Percentiles rank a stretch among this genome's conserved stretches.
Evolutionary conservation across 2,888 invertebrate species (phyloP).

Genomic region (Isoperla grammatica): DNA sequence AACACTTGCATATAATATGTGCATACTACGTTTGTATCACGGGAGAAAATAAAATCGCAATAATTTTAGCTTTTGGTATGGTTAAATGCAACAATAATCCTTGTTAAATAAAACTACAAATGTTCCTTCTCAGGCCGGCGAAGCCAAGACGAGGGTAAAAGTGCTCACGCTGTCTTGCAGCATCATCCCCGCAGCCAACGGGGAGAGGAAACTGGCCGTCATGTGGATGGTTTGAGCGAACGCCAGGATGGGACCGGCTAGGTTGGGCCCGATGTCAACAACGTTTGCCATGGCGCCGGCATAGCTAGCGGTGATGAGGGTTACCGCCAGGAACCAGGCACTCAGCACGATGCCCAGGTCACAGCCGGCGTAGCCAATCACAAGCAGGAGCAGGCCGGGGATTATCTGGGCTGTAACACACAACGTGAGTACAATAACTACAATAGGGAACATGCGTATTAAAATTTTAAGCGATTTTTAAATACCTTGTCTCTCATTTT

Average conservation of each 20-base stretch:
- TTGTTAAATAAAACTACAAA: too few relatives aligned
- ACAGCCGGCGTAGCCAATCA: slow-evolving; percentile 60
- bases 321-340: slow-evolving; percentile 64
- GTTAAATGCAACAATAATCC: too few relatives aligned
- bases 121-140: too few relatives aligned
- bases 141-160: too few relatives aligned
- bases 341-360: slow-evolving; percentile 52
- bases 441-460: too few relatives aligned
- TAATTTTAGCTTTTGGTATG: too few relatives aligned
- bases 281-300: slow-evolving; percentile 72
- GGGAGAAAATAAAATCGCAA: too few relatives aligned
- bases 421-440: too few relatives aligned
- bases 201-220: slow-evolving; percentile 66
- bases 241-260: slow-evolving; percentile 65
- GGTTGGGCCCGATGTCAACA: slow-evolving; percentile 72
- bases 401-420: slow-evolving; percentile 56
- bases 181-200: slow-evolving; percentile 56
- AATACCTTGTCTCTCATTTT: too few relatives aligned
- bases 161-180: slow-evolving; percentile 53
- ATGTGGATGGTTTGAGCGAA: slow-evolving; percentile 74
- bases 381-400: slow-evolving; percentile 57
- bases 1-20: too few relatives aligned
- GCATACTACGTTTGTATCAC: too few relatives aligned
- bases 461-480: too few relatives aligned
- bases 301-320: slow-evolving; percentile 64